phyloP scores from a whole-genome alignment of 2,797 vertebrate genomes.

The Muscicapa striata region DNA sequence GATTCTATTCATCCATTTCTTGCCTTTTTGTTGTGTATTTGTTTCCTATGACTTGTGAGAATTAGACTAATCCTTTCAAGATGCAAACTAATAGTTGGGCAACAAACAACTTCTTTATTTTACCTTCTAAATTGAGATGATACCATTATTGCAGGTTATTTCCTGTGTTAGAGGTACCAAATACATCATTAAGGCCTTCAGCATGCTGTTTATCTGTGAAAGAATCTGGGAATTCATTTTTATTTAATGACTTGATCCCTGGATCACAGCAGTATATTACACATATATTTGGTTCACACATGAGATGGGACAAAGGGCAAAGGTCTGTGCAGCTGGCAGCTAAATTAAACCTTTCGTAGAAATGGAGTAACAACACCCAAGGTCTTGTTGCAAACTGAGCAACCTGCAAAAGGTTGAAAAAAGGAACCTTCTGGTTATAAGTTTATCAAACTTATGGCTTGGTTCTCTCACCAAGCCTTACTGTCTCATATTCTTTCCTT shows the following conservation, averaged over 20 bases:
- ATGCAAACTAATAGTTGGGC: neutral
- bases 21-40: neutral
- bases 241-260: neutral
- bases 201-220: neutral
- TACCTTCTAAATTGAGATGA: neutral
- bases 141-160: neutral
- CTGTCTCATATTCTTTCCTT: neutral
- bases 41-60: neutral
- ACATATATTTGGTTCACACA: neutral
- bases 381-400: neutral
- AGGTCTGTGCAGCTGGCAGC: neutral
- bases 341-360: neutral
- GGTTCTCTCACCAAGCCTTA: neutral
- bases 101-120: neutral
- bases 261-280: neutral
- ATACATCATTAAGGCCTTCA: neutral
- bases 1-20: neutral
- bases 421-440: neutral
- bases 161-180: neutral
- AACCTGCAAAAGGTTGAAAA: neutral
- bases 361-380: neutral
- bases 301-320: neutral
- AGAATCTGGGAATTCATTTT: neutral
- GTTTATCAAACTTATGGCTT: neutral
- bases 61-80: neutral